Evolutionary conservation across 2,797 vertebrate species (phyloP).

Genomic region (Rhinophrynus dorsalis): DNA sequence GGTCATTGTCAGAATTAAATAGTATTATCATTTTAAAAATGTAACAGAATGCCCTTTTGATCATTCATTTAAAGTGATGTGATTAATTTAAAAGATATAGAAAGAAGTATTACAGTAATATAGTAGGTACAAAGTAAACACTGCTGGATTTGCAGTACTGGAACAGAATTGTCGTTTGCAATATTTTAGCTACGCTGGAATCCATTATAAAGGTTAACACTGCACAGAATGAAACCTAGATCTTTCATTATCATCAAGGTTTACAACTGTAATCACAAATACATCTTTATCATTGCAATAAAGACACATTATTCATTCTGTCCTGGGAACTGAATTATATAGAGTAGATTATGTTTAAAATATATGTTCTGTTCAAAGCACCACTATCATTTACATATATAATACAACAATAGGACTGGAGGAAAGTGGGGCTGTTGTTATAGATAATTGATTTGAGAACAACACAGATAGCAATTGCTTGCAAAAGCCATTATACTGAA

Average conservation of each 20-base stretch:
- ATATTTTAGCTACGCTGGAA: not conserved
- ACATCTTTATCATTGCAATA: not conserved
- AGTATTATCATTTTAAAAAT: too few relatives aligned
- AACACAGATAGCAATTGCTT: not conserved
- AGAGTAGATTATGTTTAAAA: not conserved
- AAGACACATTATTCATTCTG: not conserved
- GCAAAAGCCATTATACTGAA: too few relatives aligned
- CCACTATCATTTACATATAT: not conserved
- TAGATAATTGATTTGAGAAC: not conserved
- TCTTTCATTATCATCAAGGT: not conserved
- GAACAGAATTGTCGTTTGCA: too few relatives aligned
- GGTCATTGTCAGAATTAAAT: too few relatives aligned
- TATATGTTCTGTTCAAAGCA: not conserved
- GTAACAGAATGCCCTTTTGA: too few relatives aligned
- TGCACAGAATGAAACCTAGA: not conserved
- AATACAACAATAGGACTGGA: not conserved
- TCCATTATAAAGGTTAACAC: not conserved
- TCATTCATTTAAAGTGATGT: too few relatives aligned
- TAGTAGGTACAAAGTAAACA: too few relatives aligned
- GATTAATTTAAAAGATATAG: too few relatives aligned
- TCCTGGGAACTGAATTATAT: not conserved
- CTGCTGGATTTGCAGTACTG: too few relatives aligned
- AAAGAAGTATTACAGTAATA: too few relatives aligned
- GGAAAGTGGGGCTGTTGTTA: not conserved
- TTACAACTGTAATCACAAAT: not conserved